Percentiles rank a stretch among this genome's conserved stretches.
phyloP scores from a whole-genome alignment of 2,113 vertebrate species.

The Nicator chloris region DNA sequence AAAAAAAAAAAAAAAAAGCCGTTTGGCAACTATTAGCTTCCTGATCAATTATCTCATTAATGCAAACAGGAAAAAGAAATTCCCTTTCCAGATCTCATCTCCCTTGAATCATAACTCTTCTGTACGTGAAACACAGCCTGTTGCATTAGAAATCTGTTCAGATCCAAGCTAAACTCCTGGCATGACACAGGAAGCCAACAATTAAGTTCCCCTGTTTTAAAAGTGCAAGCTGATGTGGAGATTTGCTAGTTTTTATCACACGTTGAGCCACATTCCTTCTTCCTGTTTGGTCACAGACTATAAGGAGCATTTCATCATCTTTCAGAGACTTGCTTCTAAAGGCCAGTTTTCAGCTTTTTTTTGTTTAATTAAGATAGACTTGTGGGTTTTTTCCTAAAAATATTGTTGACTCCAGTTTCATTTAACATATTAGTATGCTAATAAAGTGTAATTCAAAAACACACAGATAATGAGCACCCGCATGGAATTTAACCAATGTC shows the following conservation, averaged over 20 bases:
- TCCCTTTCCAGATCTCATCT: conserved; percentile 15
- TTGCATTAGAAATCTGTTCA: background rate
- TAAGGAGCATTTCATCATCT: background rate
- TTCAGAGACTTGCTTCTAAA: background rate
- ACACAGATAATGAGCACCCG: background rate
- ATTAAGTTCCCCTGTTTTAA: background rate
- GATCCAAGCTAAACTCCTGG: background rate
- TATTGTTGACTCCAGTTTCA: background rate
- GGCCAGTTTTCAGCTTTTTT: background rate
- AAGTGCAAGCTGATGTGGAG: background rate
- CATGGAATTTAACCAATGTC: background rate
- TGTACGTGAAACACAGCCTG: background rate
- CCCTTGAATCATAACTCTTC: conserved; percentile 6
- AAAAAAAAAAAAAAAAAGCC: background rate
- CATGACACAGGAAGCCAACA: background rate
- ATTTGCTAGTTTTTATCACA: background rate
- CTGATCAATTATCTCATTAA: conserved; percentile 58
- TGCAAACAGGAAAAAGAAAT: conserved; percentile 24
- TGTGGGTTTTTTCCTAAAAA: background rate
- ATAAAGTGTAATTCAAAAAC: background rate
- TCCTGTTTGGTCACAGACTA: background rate
- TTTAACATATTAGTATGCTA: background rate
- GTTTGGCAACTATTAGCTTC: conserved; percentile 11
- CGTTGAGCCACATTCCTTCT: background rate
- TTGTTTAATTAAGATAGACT: background rate